Conservation (phyloP, 2,113 vertebrate genomes). For the Piprites chloris region DNA sequence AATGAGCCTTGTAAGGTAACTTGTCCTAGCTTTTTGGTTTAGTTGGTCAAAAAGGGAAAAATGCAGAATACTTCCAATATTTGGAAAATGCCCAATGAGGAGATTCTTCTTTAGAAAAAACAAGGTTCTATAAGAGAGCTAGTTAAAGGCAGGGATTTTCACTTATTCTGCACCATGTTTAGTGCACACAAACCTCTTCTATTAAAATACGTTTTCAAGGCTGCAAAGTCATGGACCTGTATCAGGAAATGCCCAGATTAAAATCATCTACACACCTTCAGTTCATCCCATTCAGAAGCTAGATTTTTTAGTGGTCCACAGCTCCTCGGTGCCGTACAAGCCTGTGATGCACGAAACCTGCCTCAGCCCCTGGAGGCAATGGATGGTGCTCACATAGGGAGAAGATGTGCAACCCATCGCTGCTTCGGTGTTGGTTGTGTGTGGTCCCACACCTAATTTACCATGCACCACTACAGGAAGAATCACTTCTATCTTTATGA, state of each 20-base stretch:
- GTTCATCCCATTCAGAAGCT: neutral
- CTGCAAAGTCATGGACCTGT: neutral
- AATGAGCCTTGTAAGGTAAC: neutral
- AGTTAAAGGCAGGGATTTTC: neutral
- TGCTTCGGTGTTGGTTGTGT: rapidly evolving
- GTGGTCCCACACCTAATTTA: neutral
- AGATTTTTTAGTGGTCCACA: neutral
- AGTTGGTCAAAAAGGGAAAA: neutral
- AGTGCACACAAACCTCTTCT: neutral
- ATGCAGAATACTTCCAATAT: neutral
- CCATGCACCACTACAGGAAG: rapidly evolving
- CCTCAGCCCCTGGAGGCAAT: neutral
- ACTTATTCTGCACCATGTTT: rapidly evolving
- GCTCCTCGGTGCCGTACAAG: neutral
- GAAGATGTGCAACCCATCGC: neutral
- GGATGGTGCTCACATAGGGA: neutral
- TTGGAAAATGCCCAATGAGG: neutral
- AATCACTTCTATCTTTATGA: neutral
- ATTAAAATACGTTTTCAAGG: neutral
- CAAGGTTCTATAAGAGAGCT: neutral
- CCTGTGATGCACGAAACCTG: rapidly evolving
- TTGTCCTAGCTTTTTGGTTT: neutral
- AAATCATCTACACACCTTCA: neutral
- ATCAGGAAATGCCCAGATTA: neutral
- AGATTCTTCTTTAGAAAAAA: neutral